Conservation (phyloP, 2,888 invertebrate genomes). For the Lysandra coridon region DNA sequence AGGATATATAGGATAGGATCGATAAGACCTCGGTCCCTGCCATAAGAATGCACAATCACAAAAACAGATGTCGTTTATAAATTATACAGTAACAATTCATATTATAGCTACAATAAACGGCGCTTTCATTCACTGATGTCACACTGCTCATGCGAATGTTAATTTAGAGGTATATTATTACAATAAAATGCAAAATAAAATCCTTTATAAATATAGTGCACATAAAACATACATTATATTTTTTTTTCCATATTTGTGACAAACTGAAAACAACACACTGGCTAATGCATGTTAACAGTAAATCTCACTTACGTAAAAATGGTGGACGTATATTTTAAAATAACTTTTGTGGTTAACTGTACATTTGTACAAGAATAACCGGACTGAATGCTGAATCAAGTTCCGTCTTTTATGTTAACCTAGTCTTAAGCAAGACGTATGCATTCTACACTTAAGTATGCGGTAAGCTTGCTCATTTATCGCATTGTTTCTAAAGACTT, state of each 20-base stretch:
- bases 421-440: neutral
- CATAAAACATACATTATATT: too few relatives aligned
- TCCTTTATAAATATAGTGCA: too few relatives aligned
- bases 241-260: neutral
- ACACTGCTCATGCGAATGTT: too few relatives aligned
- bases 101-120: too few relatives aligned
- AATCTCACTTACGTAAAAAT: neutral
- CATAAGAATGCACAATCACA: too few relatives aligned
- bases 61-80: too few relatives aligned
- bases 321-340: neutral
- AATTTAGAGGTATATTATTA: too few relatives aligned
- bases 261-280: neutral
- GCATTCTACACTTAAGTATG: neutral
- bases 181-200: too few relatives aligned
- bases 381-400: neutral
- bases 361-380: slow-evolving; percentile 1
- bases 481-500: slow-evolving; percentile 1
- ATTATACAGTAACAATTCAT: too few relatives aligned
- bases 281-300: neutral
- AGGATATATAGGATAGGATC: too few relatives aligned
- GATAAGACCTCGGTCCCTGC: too few relatives aligned
- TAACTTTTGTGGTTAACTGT: neutral
- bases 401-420: slow-evolving; percentile 1
- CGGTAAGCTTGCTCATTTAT: neutral
- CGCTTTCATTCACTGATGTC: too few relatives aligned